Conservation (phyloP, 2,888 invertebrate genomes). For the Phania funesta region DNA sequence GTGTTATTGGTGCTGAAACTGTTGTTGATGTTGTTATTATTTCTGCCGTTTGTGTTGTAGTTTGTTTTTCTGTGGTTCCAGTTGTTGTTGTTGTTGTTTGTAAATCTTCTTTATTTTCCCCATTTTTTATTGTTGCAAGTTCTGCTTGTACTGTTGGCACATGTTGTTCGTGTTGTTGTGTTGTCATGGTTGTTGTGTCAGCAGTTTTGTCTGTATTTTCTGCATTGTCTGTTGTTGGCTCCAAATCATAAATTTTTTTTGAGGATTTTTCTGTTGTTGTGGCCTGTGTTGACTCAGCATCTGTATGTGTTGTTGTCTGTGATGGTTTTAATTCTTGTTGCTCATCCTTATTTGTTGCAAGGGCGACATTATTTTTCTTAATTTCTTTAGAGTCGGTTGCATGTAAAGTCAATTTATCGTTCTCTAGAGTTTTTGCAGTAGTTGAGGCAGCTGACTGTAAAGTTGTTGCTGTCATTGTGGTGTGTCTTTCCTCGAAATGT, state of each 20-base stretch:
- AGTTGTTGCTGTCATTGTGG: slow-evolving; percentile 49
- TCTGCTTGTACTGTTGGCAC: slow-evolving; percentile 16
- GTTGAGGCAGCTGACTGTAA: slow-evolving; percentile 5
- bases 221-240: slow-evolving; percentile 37
- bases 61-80: slow-evolving; percentile 33
- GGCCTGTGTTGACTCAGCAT: slow-evolving; percentile 43
- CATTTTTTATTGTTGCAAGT: slow-evolving; percentile 17
- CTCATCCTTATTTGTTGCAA: slow-evolving; percentile 8
- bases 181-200: slow-evolving; percentile 45
- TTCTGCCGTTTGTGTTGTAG: slow-evolving; percentile 33
- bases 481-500: slow-evolving; percentile 45
- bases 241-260: slow-evolving; percentile 51
- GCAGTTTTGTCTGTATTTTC: slow-evolving; percentile 43
- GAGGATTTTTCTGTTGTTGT: slow-evolving; percentile 47
- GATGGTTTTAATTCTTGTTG: slow-evolving; percentile 22
- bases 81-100: slow-evolving; percentile 39
- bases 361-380: neutral
- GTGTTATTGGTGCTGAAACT: slow-evolving; percentile 20
- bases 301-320: slow-evolving; percentile 34
- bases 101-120: slow-evolving; percentile 21
- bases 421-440: slow-evolving; percentile 21
- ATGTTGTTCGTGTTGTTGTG: slow-evolving; percentile 31
- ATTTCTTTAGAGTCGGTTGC: neutral
- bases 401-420: neutral
- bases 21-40: slow-evolving; percentile 17